Conservation (phyloP, 2,797 vertebrate species). For the Pampus argenteus region DNA sequence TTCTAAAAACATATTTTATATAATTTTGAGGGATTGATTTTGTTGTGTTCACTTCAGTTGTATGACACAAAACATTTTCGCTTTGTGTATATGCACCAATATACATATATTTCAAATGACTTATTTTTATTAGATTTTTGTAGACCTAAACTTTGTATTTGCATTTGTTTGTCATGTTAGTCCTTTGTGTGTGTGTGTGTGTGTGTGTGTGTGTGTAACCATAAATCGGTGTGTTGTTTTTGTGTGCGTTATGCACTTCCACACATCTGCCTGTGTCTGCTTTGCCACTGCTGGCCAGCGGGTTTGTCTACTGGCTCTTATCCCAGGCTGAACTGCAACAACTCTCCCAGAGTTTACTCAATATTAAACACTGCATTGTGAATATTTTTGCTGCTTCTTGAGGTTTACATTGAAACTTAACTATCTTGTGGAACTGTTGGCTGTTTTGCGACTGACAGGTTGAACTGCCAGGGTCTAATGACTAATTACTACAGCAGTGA, state of each 20-base stretch:
- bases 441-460: conserved; percentile 17
- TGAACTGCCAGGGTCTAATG: conserved; percentile 18
- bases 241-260: conserved; percentile 39
- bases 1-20: background rate
- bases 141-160: background rate
- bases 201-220: background rate
- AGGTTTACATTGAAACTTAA: conserved; percentile 5
- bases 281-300: conserved; percentile 57
- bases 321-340: conserved; percentile 69
- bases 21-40: too few relatives aligned
- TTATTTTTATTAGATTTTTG: conserved; percentile 4
- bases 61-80: background rate
- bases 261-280: conserved; percentile 64
- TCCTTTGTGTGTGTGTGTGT: background rate
- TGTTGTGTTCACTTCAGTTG: too few relatives aligned
- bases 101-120: conserved; percentile 1
- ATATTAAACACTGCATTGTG: conserved; percentile 54
- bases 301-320: conserved; percentile 54
- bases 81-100: too few relatives aligned
- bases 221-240: conserved; percentile 31
- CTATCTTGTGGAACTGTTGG: background rate
- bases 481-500: conserved; percentile 15
- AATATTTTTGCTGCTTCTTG: conserved; percentile 48
- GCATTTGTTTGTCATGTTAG: background rate
- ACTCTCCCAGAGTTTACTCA: conserved; percentile 69